Base-by-base conservation (phyloP, 2,888 invertebrate genomes). In the Latrodectus elegans region DNA sequence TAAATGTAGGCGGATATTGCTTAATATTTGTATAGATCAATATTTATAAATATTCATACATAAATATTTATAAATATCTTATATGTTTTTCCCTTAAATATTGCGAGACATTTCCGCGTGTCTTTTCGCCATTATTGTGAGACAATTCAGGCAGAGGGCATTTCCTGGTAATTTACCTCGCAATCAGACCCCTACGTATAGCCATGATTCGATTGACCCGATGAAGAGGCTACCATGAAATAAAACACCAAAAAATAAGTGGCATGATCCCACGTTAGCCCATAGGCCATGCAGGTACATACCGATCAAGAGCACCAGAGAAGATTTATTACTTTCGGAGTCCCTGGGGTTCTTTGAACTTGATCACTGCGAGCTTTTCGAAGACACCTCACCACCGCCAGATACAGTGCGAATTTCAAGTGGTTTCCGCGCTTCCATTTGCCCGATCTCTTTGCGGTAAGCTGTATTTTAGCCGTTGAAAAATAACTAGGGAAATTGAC, bases 261-360 rank as follows among this genome's bases (percentile, higher is more conserved):
- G n/a, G 60, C 60, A n/a, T 60, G 60, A 60, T 60, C 60, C 60
- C 60, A 60, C 60, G 60, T 60, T 6, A 60, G 60, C 60, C 60
- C 60, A 60, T 60, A 60, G 60, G 60, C 60, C 60, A n/a, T 60
- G n/a, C 60, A 60, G 60, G 60, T 60, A 60, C n/a, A 15, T 60
- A 6, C 14, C 15, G 60, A 60, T 60, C 60, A 38, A 55, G 26
- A 26, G 38, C 15, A 22, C 10, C 53, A 14, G 55, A 60, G 55
- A 74, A 74, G 67, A 26, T 67, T 67, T 26, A 67, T 22, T 67
- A 10, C 67, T 67, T 67, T 67, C 12, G 12, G 12, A 17, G 8
- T 17, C 12, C 22, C 11, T 4, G 67, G 22, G 67, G 67, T 67
- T 17, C 67, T 51, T 72, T 53, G 73, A 53, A 52, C 73, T 72